A percentile compares a stretch with the other conserved stretches of the same genome.
These are phyloP conservation scores for Addax nasomaculatus DNA, from an alignment of 2,113 vertebrate species.

Conservation along the genomic window DNA sequence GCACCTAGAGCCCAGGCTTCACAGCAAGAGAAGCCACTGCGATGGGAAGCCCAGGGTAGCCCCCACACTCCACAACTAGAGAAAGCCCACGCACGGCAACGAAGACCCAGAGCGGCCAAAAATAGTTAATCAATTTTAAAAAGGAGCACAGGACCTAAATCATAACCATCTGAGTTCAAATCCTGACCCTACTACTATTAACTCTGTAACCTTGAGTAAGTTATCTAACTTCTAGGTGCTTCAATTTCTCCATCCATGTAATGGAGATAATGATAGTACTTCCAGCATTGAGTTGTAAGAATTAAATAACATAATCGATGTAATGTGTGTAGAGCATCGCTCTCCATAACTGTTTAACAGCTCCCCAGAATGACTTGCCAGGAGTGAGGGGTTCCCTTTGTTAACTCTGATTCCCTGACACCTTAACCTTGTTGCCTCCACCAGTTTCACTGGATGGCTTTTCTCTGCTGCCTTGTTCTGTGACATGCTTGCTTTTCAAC, in stretches of 20 bases:
- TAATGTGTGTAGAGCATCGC: neutral
- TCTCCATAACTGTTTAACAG: neutral
- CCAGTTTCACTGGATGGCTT: neutral
- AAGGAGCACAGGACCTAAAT: neutral
- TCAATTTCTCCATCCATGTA: neutral
- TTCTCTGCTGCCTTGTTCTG: neutral
- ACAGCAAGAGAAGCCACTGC: neutral
- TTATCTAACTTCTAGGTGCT: neutral
- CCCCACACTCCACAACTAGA: neutral
- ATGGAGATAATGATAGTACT: neutral
- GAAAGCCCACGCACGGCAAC: neutral
- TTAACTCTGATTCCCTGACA: neutral
- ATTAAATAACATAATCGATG: neutral
- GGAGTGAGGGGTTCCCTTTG: neutral
- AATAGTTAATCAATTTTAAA: neutral
- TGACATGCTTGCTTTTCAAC: neutral
- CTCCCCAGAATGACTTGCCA: neutral
- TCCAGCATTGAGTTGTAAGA: neutral
- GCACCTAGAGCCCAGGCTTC: neutral
- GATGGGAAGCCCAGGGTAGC: neutral
- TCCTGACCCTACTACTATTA: neutral
- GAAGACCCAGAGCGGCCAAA: neutral
- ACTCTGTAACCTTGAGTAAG: neutral
- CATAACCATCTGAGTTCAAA: neutral
- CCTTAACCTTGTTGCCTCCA: neutral